These are phyloP conservation scores for Pandemis corylana DNA, from an alignment of 2,888 invertebrate species.

Conservation along the genomic window DNA sequence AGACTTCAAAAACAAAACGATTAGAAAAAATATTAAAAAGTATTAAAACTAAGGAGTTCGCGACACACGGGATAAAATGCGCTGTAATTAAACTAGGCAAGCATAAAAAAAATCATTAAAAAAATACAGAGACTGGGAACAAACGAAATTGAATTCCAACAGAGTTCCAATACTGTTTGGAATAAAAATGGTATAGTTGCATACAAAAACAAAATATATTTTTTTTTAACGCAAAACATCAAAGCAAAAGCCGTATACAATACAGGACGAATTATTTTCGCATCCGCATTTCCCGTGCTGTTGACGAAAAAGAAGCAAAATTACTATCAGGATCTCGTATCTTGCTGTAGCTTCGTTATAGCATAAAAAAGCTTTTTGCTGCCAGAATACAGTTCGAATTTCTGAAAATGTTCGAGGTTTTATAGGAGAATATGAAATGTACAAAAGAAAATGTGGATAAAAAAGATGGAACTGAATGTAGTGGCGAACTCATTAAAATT, in stretches of 20 bases:
- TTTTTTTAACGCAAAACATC: conserved; percentile 34
- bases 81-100: neutral
- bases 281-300: conserved; percentile 26
- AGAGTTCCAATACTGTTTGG: neutral
- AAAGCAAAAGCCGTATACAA: conserved; percentile 39
- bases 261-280: conserved; percentile 40
- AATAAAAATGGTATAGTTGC: conserved; percentile 32
- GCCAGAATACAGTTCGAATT: neutral
- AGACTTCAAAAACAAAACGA: no score
- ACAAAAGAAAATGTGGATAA: conserved; percentile 45
- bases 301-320: conserved; percentile 29
- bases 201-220: conserved; percentile 27
- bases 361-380: neutral
- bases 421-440: conserved; percentile 22
- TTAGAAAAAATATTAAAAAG: no score
- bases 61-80: no score
- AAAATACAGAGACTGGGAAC: neutral
- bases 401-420: neutral
- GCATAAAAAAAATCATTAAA: neutral
- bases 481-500: conserved; percentile 76
- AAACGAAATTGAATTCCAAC: neutral
- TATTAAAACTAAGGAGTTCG: no score
- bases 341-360: neutral
- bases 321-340: neutral
- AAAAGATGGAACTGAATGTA: conserved; percentile 52